Conservation (phyloP, 1,140 invertebrate genomes). For the Brachionus koreanus region DNA sequence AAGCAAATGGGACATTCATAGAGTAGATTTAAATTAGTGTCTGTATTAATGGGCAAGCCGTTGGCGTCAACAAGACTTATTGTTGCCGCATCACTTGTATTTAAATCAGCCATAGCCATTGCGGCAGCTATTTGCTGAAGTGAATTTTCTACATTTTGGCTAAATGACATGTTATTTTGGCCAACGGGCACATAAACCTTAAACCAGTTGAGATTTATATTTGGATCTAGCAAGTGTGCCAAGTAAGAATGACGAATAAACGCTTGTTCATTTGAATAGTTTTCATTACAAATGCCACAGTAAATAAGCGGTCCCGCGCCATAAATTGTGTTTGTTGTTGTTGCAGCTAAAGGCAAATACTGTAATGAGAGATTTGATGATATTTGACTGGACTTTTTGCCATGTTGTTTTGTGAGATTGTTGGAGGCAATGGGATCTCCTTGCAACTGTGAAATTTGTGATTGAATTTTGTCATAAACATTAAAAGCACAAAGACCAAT, state of each 20-base stretch:
- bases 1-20: conserved; percentile 39
- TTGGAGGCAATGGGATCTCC: background rate
- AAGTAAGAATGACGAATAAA: conserved; percentile 34
- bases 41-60: background rate
- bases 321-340: conserved; percentile 17
- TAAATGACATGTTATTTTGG: background rate
- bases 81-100: background rate
- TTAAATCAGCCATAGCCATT: conserved; percentile 43
- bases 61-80: conserved; percentile 43
- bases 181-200: conserved; percentile 3
- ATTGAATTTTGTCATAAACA: conserved; percentile 27
- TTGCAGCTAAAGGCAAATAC: background rate
- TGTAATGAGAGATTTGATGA: background rate
- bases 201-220: conserved; percentile 40
- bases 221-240: conserved; percentile 34
- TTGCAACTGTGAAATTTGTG: background rate
- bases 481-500: conserved; percentile 34
- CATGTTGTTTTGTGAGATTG: background rate
- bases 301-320: conserved; percentile 21
- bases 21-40: background rate
- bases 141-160: background rate
- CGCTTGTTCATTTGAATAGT: conserved; percentile 42
- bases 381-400: background rate
- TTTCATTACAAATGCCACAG: conserved; percentile 38
- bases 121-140: conserved; percentile 40